Evolutionary conservation across 2,113 vertebrate genomes (phyloP).

Genomic region (Setophaga petechia): DNA sequence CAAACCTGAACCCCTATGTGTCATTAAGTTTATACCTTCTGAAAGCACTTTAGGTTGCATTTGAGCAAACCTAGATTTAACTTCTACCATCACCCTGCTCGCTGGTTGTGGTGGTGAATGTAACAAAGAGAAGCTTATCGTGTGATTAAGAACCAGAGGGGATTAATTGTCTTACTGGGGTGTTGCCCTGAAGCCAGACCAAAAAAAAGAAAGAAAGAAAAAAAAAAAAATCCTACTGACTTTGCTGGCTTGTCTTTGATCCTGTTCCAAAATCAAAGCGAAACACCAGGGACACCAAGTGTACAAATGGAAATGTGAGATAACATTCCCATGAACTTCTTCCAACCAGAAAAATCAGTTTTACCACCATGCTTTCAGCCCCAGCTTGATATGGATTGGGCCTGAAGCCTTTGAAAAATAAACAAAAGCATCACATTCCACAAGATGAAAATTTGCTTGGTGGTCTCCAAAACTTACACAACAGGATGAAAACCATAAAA

Average conservation of each 20-base stretch:
- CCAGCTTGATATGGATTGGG: not conserved
- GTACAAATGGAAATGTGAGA: slow-evolving; percentile 29
- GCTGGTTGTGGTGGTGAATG: not conserved
- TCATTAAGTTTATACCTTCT: not conserved
- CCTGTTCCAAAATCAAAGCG: not conserved
- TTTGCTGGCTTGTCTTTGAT: slow-evolving; percentile 11
- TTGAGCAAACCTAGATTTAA: not conserved
- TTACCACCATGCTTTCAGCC: not conserved
- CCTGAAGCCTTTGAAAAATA: slow-evolving; percentile 1
- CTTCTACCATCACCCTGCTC: not conserved
- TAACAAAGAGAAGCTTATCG: not conserved
- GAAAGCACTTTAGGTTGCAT: not conserved
- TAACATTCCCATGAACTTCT: slow-evolving; percentile 25
- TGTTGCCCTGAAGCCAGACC: not conserved
- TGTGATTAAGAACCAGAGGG: not conserved
- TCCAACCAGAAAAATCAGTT: slow-evolving; percentile 19
- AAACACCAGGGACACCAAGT: not conserved
- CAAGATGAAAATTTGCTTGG: not conserved
- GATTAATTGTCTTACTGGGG: slow-evolving; percentile 2
- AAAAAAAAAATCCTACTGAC: not conserved
- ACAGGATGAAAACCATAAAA: not conserved
- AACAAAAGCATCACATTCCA: not conserved
- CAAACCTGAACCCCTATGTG: not conserved
- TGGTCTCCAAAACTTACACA: not conserved
- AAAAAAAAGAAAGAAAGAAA: not conserved